Evolutionary conservation across 2,797 vertebrate genomes (phyloP).

Genomic region (Crenichthys baileyi): DNA sequence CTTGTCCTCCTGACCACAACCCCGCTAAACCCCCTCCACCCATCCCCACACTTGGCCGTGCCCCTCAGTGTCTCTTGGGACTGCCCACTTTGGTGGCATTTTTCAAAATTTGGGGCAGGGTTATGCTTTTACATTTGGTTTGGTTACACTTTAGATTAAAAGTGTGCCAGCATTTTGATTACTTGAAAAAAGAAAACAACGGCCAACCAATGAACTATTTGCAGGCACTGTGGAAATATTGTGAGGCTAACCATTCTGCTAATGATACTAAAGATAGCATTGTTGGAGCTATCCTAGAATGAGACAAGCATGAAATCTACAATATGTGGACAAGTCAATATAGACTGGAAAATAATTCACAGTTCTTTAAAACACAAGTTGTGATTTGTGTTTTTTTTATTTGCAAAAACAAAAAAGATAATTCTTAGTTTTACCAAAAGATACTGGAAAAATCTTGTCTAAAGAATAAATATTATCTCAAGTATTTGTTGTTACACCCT

Average conservation of each 20-base stretch:
- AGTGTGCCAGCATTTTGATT: neutral
- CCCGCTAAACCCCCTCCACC: no score
- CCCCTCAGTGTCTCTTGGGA: no score
- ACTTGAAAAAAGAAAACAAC: neutral
- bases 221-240: neutral
- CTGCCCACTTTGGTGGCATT: no score
- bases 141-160: neutral
- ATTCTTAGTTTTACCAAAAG: neutral
- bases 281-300: neutral
- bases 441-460: neutral
- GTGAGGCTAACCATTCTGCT: neutral
- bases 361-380: neutral
- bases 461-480: neutral
- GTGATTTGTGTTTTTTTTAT: neutral
- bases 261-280: neutral
- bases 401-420: neutral
- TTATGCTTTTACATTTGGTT: no score
- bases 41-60: no score
- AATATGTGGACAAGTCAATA: neutral
- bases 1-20: no score
- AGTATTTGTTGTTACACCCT: neutral
- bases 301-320: neutral
- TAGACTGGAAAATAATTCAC: neutral
- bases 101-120: no score
- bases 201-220: neutral